Evolutionary conservation across 2,797 vertebrate genomes (phyloP), one percentile per base, ranked within the genome.

Genomic region (Hippopotamyrus pictus): DNA sequence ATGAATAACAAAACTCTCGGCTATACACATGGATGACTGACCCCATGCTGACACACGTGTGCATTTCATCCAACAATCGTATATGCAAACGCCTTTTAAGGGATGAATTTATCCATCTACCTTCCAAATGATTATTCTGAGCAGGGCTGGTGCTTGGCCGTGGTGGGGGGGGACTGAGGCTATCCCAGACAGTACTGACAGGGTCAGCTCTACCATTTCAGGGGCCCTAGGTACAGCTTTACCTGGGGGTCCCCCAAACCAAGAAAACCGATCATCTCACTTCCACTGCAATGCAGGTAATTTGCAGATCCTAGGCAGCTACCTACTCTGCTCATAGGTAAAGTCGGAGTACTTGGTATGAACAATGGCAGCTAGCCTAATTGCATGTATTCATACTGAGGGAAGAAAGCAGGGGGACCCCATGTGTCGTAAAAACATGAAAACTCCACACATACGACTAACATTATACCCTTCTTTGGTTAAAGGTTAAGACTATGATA

Each of bases 1-100:
- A 96, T 94, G 90, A 92, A 95, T 94, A 93, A 94, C 91, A 59
- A 93, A 94, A 93, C 91, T 93, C 92, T 93, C 92, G 92, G 93
- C 92, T 91, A 62, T 9, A 69, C 90, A 69, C 91, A 90, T 93
- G 91, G 92, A 93, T 79, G 73, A 44, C 91, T 25, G 92, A 94
- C 92, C 89, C 90, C 90, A 91, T 87, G 92, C 89, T 87, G 90
- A 93, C 22, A 65, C 9, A 11, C 62, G 9, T 69, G 62, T 69
- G 65, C 29, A 73, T 73, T 73, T 17, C 12, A 37, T 37, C 65
- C 12, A 73, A 37, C 65, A 69, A 33, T 69, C 11, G 14, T 53
- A 53, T 69, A 69, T 17, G 29, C 12, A 73, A 17, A 73, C 0
- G 2, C 12, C 4, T 73, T 73, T 73, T 33, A 14, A 73, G 3